These are phyloP conservation scores for Cebus imitator DNA, from an alignment of 2,113 vertebrate species.

Conservation along the genomic window DNA sequence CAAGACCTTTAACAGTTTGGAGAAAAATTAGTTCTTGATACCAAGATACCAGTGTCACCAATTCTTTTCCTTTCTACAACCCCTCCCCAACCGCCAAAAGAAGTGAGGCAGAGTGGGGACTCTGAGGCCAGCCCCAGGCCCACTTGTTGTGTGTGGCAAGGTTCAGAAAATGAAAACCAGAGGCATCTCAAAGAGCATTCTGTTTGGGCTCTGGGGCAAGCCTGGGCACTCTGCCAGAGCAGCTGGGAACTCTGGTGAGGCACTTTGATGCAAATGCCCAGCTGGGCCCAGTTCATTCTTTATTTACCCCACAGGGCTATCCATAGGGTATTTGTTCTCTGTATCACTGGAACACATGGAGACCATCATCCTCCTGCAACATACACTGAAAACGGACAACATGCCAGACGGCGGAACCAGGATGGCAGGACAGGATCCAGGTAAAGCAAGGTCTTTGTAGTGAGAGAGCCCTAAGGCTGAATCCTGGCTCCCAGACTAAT, in stretches of 20 bases:
- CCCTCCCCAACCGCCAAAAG: background rate
- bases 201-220: slow-evolving; percentile 15
- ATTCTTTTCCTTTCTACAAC: background rate
- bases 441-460: background rate
- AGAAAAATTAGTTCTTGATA: background rate
- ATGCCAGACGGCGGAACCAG: background rate
- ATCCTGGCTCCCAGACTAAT: background rate
- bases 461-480: background rate
- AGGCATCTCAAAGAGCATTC: slow-evolving; percentile 57
- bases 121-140: background rate
- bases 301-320: slow-evolving; percentile 64
- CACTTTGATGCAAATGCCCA: slow-evolving; percentile 68
- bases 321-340: slow-evolving; percentile 41
- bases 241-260: slow-evolving; percentile 57
- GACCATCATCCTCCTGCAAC: background rate
- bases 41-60: background rate
- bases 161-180: slow-evolving; percentile 70
- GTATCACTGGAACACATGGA: slow-evolving; percentile 9
- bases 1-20: slow-evolving; percentile 2
- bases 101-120: background rate
- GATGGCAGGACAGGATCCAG: background rate
- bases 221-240: slow-evolving; percentile 64
- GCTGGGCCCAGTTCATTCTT: slow-evolving; percentile 49
- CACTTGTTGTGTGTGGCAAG: slow-evolving; percentile 56
- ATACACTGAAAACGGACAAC: background rate